Conservation (phyloP, 1,140 invertebrate genomes). For the Akabosia matsudoensis region DNA sequence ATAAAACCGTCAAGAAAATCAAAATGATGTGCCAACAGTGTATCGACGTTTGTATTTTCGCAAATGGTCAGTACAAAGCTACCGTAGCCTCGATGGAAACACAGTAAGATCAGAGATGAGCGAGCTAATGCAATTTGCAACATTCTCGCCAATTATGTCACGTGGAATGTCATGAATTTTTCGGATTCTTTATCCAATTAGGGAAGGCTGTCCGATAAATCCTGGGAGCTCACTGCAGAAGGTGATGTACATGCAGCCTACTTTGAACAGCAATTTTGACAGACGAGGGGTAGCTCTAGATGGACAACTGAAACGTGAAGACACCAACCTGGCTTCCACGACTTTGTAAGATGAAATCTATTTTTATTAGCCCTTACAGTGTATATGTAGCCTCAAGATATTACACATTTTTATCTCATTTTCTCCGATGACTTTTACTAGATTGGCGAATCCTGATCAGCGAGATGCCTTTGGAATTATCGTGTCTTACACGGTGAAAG, state of each 20-base stretch:
- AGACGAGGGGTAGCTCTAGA: constrained; percentile 91
- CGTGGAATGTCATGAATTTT: not conserved
- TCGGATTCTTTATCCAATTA: constrained; percentile 50
- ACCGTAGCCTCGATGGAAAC: constrained; percentile 89
- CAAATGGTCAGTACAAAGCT: constrained; percentile 96
- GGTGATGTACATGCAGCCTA: constrained; percentile 79
- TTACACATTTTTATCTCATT: not conserved
- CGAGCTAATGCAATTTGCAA: no score
- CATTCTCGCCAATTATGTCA: no score
- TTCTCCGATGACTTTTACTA: no score
- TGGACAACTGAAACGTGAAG: constrained; percentile 83
- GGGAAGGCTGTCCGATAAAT: constrained; percentile 89
- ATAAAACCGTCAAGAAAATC: constrained; percentile 97
- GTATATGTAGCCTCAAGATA: constrained; percentile 18
- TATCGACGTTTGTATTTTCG: constrained; percentile 96
- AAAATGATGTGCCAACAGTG: constrained; percentile 88
- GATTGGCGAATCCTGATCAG: constrained; percentile 72
- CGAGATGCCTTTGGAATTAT: constrained; percentile 84
- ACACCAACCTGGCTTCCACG: constrained; percentile 91
- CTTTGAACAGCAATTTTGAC: constrained; percentile 75
- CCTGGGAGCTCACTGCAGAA: constrained; percentile 91
- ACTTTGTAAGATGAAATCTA: constrained; percentile 70
- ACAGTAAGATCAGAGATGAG: no score
- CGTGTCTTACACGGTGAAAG: constrained; percentile 87
- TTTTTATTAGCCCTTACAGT: constrained; percentile 18